Conservation (phyloP, 2,888 invertebrate genomes). For the Drosophila diplacantha region DNA sequence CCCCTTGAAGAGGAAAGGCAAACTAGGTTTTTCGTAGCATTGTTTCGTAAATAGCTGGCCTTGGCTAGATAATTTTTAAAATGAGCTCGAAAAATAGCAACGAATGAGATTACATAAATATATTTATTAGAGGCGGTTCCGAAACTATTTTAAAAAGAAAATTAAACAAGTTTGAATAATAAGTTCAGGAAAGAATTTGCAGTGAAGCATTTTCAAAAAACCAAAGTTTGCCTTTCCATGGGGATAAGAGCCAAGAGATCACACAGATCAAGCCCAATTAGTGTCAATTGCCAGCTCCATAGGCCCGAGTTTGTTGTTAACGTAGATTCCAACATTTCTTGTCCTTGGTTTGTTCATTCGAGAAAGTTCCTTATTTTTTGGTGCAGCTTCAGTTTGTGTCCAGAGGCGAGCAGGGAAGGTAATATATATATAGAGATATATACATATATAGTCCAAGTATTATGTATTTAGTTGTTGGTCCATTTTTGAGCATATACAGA, state of each 20-base stretch:
- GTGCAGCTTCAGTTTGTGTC: conserved; percentile 50
- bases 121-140: background rate
- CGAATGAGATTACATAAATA: background rate
- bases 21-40: background rate
- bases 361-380: conserved; percentile 59
- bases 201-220: background rate
- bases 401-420: conserved; percentile 44
- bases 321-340: conserved; percentile 21
- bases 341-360: conserved; percentile 29
- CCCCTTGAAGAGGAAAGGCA: conserved; percentile 11
- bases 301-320: conserved; percentile 47
- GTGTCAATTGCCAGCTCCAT: conserved; percentile 45
- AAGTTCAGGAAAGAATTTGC: background rate
- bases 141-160: background rate
- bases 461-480: conserved; percentile 74
- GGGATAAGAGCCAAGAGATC: conserved; percentile 16
- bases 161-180: background rate
- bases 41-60: background rate
- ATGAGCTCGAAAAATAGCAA: background rate
- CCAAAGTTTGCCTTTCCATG: conserved; percentile 21
- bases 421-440: conserved; percentile 37
- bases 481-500: conserved; percentile 60
- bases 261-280: conserved; percentile 35
- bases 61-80: background rate
- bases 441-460: conserved; percentile 58